Conservation (phyloP, 2,888 invertebrate species). For the Phlogophora meticulosa region DNA sequence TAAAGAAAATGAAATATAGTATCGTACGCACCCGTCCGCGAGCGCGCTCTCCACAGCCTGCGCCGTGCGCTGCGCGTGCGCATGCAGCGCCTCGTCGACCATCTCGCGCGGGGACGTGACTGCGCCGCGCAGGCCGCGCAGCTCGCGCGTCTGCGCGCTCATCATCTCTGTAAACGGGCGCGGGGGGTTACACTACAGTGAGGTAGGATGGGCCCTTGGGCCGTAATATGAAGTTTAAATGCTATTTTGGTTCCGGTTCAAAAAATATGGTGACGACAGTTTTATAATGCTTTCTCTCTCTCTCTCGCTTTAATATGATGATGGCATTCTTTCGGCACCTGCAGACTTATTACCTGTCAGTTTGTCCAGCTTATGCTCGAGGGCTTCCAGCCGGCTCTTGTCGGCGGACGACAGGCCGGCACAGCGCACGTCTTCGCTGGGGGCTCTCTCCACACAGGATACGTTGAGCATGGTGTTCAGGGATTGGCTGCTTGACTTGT, state of each 20-base stretch:
- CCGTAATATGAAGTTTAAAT: no score
- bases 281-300: no score
- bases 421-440: slow-evolving; percentile 47
- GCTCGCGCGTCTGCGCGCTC: slow-evolving; percentile 85
- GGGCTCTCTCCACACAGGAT: slow-evolving; percentile 52
- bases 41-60: slow-evolving; percentile 81
- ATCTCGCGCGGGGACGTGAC: slow-evolving; percentile 71
- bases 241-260: no score
- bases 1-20: not conserved
- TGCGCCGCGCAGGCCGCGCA: slow-evolving; percentile 84
- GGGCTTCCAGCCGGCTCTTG: slow-evolving; percentile 59
- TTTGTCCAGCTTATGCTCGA: slow-evolving; percentile 83
- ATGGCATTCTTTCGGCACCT: no score
- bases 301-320: no score
- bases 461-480: slow-evolving; percentile 68
- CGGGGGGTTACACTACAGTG: no score
- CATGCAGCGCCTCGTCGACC: slow-evolving; percentile 74
- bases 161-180: slow-evolving; percentile 87
- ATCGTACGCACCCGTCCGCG: slow-evolving; percentile 74
- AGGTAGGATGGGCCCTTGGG: no score
- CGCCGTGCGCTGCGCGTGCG: slow-evolving; percentile 77
- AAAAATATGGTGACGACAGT: no score
- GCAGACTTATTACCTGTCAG: slow-evolving; percentile 80
- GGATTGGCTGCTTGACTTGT: slow-evolving; percentile 80
- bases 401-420: slow-evolving; percentile 45